These are phyloP conservation scores for Drosophila meridionalis DNA, from an alignment of 2,888 invertebrate genomes.

Conservation along the genomic window DNA sequence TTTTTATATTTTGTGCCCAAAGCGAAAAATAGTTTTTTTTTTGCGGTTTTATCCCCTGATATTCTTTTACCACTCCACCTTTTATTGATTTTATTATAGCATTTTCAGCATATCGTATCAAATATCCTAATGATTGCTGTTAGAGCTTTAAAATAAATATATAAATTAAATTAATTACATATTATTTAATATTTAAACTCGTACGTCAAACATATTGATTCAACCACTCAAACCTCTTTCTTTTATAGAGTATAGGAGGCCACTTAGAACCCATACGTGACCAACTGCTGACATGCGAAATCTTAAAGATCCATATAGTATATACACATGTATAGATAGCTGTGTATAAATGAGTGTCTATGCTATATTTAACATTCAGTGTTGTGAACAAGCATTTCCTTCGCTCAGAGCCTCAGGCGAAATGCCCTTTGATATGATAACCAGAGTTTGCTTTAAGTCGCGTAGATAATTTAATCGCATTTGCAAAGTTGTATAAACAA, in stretches of 20 bases:
- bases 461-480: slow-evolving; percentile 2
- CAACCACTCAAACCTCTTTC: neutral
- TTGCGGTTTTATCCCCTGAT: too few relatives aligned
- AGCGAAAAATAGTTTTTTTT: too few relatives aligned
- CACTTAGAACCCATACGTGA: slow-evolving; percentile 41
- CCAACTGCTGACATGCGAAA: slow-evolving; percentile 25
- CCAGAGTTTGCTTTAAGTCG: neutral
- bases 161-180: too few relatives aligned
- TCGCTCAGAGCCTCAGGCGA: neutral
- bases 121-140: too few relatives aligned
- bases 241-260: neutral
- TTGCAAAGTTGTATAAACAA: slow-evolving; percentile 12
- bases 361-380: slow-evolving; percentile 21
- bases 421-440: slow-evolving; percentile 2
- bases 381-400: neutral
- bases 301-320: slow-evolving; percentile 1
- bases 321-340: slow-evolving; percentile 2
- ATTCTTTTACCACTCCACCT: too few relatives aligned
- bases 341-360: neutral
- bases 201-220: neutral
- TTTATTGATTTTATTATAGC: neutral
- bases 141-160: too few relatives aligned
- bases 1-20: too few relatives aligned
- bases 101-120: neutral
- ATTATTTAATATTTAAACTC: neutral